phyloP scores from a whole-genome alignment of 2,797 vertebrate species.

The Hipposideros larvatus region DNA sequence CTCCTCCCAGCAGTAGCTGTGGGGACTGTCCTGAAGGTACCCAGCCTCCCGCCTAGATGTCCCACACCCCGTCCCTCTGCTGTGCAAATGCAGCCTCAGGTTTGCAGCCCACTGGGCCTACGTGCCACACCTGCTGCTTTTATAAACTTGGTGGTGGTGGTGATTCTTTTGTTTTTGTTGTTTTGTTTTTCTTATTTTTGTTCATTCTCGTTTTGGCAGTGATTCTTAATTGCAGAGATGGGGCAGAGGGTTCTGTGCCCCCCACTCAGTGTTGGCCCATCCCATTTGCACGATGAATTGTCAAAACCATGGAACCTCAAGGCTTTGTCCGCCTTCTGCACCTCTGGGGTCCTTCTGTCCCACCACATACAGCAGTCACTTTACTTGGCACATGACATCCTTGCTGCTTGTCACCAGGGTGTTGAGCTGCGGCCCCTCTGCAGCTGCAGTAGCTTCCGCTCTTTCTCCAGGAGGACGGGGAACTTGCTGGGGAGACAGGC shows the following conservation, averaged over 20 bases:
- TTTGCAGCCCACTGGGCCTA: fast-evolving
- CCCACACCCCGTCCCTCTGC: fast-evolving
- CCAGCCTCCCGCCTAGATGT: too few species aligned
- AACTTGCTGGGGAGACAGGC: fast-evolving
- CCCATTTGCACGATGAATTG: fast-evolving
- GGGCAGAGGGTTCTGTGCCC: fast-evolving
- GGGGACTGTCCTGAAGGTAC: fast-evolving
- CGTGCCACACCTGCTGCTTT: neutral
- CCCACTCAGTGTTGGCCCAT: fast-evolving
- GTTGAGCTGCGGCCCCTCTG: fast-evolving
- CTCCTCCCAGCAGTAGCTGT: neutral
- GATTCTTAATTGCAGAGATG: neutral
- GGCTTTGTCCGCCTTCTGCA: neutral
- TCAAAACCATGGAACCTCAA: neutral
- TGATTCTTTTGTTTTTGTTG: too few species aligned
- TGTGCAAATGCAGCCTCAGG: too few species aligned
- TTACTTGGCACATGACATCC: too few species aligned
- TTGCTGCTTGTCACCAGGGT: fast-evolving
- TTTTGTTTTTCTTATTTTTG: too few species aligned
- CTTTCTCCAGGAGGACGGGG: neutral
- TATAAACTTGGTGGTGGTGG: too few species aligned
- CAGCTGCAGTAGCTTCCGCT: fast-evolving
- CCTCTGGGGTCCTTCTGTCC: neutral
- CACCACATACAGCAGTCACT: fast-evolving
- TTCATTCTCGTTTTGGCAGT: too few species aligned